Percentiles rank a stretch among this genome's conserved stretches.
Conservation (phyloP, 1,140 invertebrate genomes). For the Drosophila tani region DNA sequence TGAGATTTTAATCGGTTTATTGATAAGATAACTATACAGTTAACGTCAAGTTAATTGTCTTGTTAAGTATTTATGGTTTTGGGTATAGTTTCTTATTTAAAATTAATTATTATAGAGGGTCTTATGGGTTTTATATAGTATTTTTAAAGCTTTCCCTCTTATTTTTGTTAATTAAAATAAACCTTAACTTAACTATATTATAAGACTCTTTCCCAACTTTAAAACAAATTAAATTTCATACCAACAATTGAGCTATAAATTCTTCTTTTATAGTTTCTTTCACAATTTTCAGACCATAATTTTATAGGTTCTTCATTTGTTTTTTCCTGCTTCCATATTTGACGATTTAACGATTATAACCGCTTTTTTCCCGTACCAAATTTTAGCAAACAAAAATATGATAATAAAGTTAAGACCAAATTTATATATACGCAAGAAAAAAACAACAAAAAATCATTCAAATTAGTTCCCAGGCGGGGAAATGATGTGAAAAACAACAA, state of each 20-base stretch:
- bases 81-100: too few relatives aligned
- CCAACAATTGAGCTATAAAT: not conserved
- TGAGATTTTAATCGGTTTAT: constrained; percentile 23
- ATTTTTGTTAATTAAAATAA: too few relatives aligned
- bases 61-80: not conserved
- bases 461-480: constrained; percentile 63
- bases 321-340: constrained; percentile 19
- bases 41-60: constrained; percentile 3
- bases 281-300: not conserved
- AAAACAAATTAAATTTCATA: not conserved
- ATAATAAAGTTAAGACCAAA: constrained; percentile 69
- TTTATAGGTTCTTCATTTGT: constrained; percentile 13
- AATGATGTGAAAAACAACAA: constrained; percentile 46
- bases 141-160: too few relatives aligned
- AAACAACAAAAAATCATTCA: constrained; percentile 72
- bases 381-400: constrained; percentile 64
- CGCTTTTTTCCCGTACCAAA: constrained; percentile 10
- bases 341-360: constrained; percentile 59
- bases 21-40: constrained; percentile 11
- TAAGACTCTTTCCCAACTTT: too few relatives aligned
- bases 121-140: too few relatives aligned
- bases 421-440: constrained; percentile 30
- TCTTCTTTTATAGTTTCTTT: not conserved
- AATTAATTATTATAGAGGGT: too few relatives aligned
- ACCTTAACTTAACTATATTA: too few relatives aligned